Base-by-base conservation (phyloP, 2,888 invertebrate species). In the Drosophila recens region DNA sequence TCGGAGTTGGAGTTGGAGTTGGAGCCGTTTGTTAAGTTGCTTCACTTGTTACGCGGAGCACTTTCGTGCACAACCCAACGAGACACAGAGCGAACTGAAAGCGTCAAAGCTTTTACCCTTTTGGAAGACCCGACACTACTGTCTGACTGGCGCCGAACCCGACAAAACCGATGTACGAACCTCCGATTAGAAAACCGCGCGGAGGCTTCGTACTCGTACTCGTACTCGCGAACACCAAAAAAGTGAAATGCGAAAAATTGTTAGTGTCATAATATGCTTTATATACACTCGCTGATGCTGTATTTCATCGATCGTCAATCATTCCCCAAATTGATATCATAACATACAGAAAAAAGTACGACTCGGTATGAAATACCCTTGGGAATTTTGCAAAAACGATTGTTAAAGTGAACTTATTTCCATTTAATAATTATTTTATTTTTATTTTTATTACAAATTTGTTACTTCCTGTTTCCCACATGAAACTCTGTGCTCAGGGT, bases 191-290 rank as follows among this genome's bases (percentile, higher is more conserved):
- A 62, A 49, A 45, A 43, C 34, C 36, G 52, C 49, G 66, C 63
- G 59, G 67, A 65, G 66, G 64, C 71, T 72, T 71, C 68, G 62
- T 68, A 23, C 23, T 3, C 20, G 17, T 17, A 17, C 17, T 17
- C 23, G 23, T 23, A 36, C 63, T 54, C 58, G 58, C 57, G 67
- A 74, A 49, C 57, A 58, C 67, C 72, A 36, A 13, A 49, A 5
- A 49, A 72, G 72, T 75, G 75, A 79, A 86, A 82, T 90, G 90
- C 72, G 72, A 78, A 75, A 76, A 71, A 40, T 62, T 72, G 72
- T 54, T 74, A 75, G 78, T 74, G 82, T 78, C 81, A 80, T 71
- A 73, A 78, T 72, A 65, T 68, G 76, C 82, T 81, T 78, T 87
- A 84, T 81, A 40, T 66, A 62, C 52, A 62, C 52, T 36, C 9